Base-by-base conservation (phyloP, 2,113 vertebrate genomes). In the Verasper variegatus region DNA sequence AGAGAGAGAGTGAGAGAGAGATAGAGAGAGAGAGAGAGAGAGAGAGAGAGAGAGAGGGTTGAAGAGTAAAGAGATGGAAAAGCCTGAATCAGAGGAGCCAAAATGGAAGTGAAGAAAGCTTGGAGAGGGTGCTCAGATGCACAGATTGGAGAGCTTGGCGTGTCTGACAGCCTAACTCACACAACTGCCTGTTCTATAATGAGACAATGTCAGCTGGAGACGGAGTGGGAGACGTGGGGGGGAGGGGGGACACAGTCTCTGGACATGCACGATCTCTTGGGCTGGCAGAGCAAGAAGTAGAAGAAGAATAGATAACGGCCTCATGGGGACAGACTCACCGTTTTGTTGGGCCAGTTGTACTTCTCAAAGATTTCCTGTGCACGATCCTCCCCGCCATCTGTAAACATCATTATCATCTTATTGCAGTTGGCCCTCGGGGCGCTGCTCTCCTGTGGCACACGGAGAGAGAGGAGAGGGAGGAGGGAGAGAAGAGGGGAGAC, bases 391-490 rank as follows among this genome's bases (percentile, higher is more conserved):
- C 98, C 98, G 0, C 98, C 98, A 0, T 99, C 98, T 24, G 98
- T 99, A 95, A 99, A 99, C 97, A 99, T 98, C 98, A 99, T 99
- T 94, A 99, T 99, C 96, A 99, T 98, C 94, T 99, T 99, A 90
- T 99, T 99, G 94, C 98, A 99, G 95, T 97, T 97, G 90, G 98
- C 98, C 72, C 97, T 95, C 0, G 97, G 97, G 93, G 97, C 95
- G 69, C 95, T 97, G 92, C 93, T 97, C 95, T 98, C 95, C 45
- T 83, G 93, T 88, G 80, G 65, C 52, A 76, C 64, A 80, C 9
- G 62, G n/a, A 65, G n/a, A 69, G 47, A 40, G 23, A 73, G 47
- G 15, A 60, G 23, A 80, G 51, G 40, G 23, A 57, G 82, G 27
- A 31, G 47, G 15, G 65, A 24, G 52, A 79, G 42, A 37, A 42